Conservation (phyloP, 2,113 vertebrate species). For the Meleagris gallopavo region DNA sequence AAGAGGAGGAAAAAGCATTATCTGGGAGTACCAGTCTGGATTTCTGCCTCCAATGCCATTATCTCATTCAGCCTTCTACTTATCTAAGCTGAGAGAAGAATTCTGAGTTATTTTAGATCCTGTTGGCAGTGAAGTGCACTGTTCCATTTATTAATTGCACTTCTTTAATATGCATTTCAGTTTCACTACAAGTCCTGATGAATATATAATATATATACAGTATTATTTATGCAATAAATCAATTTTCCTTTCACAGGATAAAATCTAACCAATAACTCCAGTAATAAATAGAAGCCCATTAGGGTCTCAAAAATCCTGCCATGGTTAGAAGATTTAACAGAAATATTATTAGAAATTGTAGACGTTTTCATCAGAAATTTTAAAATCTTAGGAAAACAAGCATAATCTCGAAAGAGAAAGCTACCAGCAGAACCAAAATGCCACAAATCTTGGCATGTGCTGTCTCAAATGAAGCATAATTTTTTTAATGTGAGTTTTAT, state of each 20-base stretch:
- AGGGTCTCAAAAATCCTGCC: background rate
- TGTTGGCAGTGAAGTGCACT: background rate
- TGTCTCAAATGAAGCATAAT: background rate
- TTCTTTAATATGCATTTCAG: background rate
- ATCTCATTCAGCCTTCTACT: slow-evolving; percentile 23
- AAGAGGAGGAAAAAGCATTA: slow-evolving; percentile 2
- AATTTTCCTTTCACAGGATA: background rate
- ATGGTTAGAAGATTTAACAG: background rate
- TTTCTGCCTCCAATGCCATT: slow-evolving; percentile 5
- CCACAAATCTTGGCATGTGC: background rate
- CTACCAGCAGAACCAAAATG: background rate
- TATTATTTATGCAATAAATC: background rate
- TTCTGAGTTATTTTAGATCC: background rate
- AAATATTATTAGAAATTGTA: background rate
- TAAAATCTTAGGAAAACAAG: background rate
- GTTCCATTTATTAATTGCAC: background rate
- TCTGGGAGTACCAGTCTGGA: background rate
- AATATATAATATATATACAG: background rate
- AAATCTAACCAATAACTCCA: background rate
- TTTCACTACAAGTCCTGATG: background rate
- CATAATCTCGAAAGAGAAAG: background rate
- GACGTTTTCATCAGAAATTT: background rate
- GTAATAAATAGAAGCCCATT: background rate
- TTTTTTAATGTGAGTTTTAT: background rate
- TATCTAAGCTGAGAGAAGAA: slow-evolving; percentile 29